Evolutionary conservation across 2,888 invertebrate genomes (phyloP).

Genomic region (Anthophora plumipes): DNA sequence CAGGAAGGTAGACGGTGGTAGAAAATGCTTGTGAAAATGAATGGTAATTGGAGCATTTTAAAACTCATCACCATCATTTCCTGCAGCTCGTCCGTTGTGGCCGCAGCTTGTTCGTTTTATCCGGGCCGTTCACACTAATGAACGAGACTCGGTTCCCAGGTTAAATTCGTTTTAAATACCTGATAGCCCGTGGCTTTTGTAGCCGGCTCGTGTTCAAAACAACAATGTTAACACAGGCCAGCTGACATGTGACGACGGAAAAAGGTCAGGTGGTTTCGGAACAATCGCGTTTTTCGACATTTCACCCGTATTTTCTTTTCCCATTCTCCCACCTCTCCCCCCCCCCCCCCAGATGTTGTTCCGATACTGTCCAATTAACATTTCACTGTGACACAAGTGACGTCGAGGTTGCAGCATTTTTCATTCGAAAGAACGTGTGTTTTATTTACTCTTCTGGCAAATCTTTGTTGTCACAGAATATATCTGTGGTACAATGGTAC

Average conservation of each 20-base stretch:
- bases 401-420: background rate
- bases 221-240: slow-evolving; percentile 56
- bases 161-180: slow-evolving; percentile 72
- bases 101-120: slow-evolving; percentile 60
- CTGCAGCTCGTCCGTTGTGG: slow-evolving; percentile 62
- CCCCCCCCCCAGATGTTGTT: background rate
- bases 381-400: background rate
- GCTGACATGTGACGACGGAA: slow-evolving; percentile 32
- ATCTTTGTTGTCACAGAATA: too few relatives aligned
- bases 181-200: slow-evolving; percentile 57
- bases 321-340: too few relatives aligned
- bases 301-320: slow-evolving; percentile 4
- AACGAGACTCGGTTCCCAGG: slow-evolving; percentile 62
- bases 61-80: slow-evolving; percentile 76
- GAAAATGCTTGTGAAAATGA: slow-evolving; percentile 49
- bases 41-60: slow-evolving; percentile 76
- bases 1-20: background rate
- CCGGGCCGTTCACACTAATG: slow-evolving; percentile 60
- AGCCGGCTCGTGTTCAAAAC: slow-evolving; percentile 44
- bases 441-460: too few relatives aligned
- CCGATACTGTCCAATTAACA: slow-evolving; percentile 15
- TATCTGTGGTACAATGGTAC: too few relatives aligned
- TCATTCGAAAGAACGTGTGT: background rate
- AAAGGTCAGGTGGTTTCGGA: slow-evolving; percentile 41
- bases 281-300: slow-evolving; percentile 33